Evolutionary conservation across 2,113 vertebrate genomes (phyloP).

Genomic region (Heloderma charlesbogerti): DNA sequence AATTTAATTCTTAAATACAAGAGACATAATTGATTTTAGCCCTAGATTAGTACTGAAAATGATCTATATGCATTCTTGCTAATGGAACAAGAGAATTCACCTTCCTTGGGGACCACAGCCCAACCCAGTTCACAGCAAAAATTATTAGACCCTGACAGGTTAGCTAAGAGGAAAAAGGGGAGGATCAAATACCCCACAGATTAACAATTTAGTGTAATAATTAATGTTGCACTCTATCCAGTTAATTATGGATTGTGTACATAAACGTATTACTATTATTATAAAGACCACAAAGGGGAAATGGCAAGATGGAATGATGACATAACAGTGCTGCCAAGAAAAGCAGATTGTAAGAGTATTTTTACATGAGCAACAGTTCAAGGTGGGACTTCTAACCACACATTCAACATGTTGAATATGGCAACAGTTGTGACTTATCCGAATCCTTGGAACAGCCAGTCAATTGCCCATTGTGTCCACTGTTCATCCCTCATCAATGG

Average conservation of each 20-base stretch:
- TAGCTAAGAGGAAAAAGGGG: constrained; percentile 66
- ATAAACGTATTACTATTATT: constrained; percentile 76
- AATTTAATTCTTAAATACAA: constrained; percentile 89
- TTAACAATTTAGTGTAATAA: constrained; percentile 82
- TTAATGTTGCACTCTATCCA: constrained; percentile 81
- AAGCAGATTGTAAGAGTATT: constrained; percentile 5
- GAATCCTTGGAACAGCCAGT: not conserved
- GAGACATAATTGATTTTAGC: constrained; percentile 87
- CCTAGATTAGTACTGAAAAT: constrained; percentile 84
- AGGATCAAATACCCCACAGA: constrained; percentile 78
- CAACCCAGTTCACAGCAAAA: constrained; percentile 77
- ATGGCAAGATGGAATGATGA: constrained; percentile 52
- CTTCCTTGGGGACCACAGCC: constrained; percentile 78
- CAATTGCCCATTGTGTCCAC: not conserved
- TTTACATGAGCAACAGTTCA: not conserved
- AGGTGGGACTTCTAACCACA: not conserved
- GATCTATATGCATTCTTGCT: constrained; percentile 82
- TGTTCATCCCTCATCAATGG: not conserved
- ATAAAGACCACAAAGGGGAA: constrained; percentile 67
- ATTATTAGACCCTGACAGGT: constrained; percentile 82
- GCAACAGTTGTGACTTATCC: not conserved
- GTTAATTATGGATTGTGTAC: constrained; percentile 82
- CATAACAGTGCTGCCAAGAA: constrained; percentile 33
- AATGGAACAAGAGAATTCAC: constrained; percentile 84
- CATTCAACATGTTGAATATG: not conserved